Evolutionary conservation across 2,888 invertebrate genomes (phyloP).

Genomic region (Orthosia incerta): DNA sequence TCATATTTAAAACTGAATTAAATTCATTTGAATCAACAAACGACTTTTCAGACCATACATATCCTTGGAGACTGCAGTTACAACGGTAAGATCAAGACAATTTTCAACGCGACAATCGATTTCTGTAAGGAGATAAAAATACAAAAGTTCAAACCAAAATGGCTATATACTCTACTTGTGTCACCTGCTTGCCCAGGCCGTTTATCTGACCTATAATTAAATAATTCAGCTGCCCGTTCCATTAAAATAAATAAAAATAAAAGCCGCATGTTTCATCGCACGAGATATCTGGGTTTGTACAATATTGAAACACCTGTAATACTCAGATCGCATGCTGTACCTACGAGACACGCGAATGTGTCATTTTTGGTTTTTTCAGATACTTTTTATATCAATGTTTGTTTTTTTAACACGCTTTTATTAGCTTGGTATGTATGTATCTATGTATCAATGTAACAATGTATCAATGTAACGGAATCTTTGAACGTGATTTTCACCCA

Average conservation of each 20-base stretch:
- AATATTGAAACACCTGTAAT: slow-evolving; percentile 58
- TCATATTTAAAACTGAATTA: background rate
- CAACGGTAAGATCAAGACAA: background rate
- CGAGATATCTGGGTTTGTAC: slow-evolving; percentile 48
- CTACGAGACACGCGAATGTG: slow-evolving; percentile 65
- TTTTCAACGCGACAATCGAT: background rate
- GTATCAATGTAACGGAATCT: too few species aligned
- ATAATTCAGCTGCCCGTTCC: slow-evolving; percentile 12
- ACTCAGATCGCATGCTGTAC: slow-evolving; percentile 63
- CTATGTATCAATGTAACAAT: too few species aligned
- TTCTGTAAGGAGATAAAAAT: background rate
- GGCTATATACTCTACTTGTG: background rate
- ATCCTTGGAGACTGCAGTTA: too few species aligned
- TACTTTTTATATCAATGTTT: slow-evolving; percentile 32
- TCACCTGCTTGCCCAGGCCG: slow-evolving; percentile 1
- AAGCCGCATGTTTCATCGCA: slow-evolving; percentile 30
- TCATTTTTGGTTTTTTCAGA: slow-evolving; percentile 57
- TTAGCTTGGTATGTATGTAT: too few species aligned
- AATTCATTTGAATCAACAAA: too few species aligned
- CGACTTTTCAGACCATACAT: too few species aligned
- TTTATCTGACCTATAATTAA: slow-evolving; percentile 7
- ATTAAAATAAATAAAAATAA: slow-evolving; percentile 16
- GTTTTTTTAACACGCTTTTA: too few species aligned
- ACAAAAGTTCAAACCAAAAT: background rate
- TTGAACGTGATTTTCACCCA: too few species aligned